phyloP scores from a whole-genome alignment of 2,888 invertebrate species.

The Ophion ventricosus region DNA sequence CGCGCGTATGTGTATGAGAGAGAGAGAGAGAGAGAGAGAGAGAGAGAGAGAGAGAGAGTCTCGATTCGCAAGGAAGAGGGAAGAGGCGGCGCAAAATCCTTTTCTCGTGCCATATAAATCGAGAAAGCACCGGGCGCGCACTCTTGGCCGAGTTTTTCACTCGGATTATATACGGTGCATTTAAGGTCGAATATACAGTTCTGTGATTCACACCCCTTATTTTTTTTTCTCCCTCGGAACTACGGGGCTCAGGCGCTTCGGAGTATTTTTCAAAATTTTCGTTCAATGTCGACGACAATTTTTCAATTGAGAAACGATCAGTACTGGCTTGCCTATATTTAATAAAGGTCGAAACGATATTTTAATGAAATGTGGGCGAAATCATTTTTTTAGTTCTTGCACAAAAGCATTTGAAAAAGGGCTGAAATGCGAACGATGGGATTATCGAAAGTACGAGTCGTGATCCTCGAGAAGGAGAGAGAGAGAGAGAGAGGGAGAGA shows the following conservation, averaged over 20 bases:
- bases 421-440: conserved; percentile 15
- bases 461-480: background rate
- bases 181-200: background rate
- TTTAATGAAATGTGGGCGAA: background rate
- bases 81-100: conserved; percentile 25
- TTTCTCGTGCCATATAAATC: conserved; percentile 40
- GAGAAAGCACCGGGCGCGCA: conserved; percentile 18
- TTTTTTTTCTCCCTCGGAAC: background rate
- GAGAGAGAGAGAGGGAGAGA: background rate
- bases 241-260: too few relatives aligned
- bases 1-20: background rate
- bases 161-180: conserved; percentile 12
- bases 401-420: conserved; percentile 43
- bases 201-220: background rate
- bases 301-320: too few relatives aligned
- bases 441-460: background rate
- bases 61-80: conserved; percentile 12
- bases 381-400: conserved; percentile 3
- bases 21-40: background rate
- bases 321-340: too few relatives aligned
- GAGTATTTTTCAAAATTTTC: too few relatives aligned
- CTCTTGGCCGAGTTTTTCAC: conserved; percentile 47
- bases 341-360: background rate
- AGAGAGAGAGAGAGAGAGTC: background rate
- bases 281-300: too few relatives aligned